Base-by-base conservation (phyloP, 23 tunicate genomes). In the Phallusia fumigata region DNA sequence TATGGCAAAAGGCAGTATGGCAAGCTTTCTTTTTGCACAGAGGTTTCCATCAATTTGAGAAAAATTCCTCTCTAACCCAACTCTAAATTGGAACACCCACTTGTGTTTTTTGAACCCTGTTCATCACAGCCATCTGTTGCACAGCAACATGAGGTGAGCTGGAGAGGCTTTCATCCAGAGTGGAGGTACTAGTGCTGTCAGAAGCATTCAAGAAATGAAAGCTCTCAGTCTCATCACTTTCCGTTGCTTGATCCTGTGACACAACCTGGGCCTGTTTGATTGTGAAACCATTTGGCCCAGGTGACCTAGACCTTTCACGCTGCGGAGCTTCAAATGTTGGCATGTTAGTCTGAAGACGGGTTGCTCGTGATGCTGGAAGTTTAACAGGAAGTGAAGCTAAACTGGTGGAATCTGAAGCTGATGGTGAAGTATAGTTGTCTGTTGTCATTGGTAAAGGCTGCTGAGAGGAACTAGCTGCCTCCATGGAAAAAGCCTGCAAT, bases 71-170 rank as follows among this genome's bases (percentile, higher is more conserved):
- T n/a, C n/a, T n/a, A n/a, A n/a, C n/a, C n/a, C n/a, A n/a, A n/a
- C n/a, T n/a, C n/a, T n/a, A n/a, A n/a, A n/a, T n/a, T n/a, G n/a
- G n/a, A n/a, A n/a, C n/a, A 33, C 76, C 44, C 30, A 89, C 88
- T 32, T 89, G 93, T 0, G 93, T 79, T 52, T 78, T 75, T 30
- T 83, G 88, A 26, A 89, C 79, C 73, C 88, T 83, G 84, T 53
- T 84, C 40, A 84, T 28, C 19, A 84, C 84, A 35, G 80, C 84
- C 73, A 79, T 74, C 84, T 83, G 86, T 49, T 83, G 91, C 50
- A 81, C 64, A 22, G 78, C 78, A 0, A 82, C 77, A 15, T 87
- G 82, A 8, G 91, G 91, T 13, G 91, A 81, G 44, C 77, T 64
- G 69, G 65, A n/a, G 0, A 78, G 31, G 65, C 88, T 79, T 76